phyloP scores from a whole-genome alignment of 2,888 invertebrate species.

The Archaeoteleia sp. region DNA sequence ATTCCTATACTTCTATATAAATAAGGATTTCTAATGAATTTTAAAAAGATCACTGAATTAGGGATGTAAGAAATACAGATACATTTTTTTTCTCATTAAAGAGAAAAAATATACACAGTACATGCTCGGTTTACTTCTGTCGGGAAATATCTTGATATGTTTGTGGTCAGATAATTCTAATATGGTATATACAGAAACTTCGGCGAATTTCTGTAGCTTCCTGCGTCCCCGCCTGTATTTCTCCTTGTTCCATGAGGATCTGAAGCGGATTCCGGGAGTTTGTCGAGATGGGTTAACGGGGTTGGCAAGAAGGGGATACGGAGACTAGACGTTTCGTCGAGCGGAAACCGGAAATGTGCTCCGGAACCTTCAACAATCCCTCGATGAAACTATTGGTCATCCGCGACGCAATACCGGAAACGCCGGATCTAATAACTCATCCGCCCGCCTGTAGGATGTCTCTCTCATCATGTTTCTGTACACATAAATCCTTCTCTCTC shows the following conservation, averaged over 20 bases:
- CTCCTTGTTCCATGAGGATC: slow-evolving; percentile 49
- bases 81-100: not conserved
- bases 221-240: slow-evolving; percentile 45
- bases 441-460: slow-evolving; percentile 63
- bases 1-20: not conserved
- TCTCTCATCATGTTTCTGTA: slow-evolving; percentile 46
- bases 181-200: slow-evolving; percentile 40
- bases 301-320: slow-evolving; percentile 55
- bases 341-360: slow-evolving; percentile 76
- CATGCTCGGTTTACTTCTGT: slow-evolving; percentile 27
- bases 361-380: slow-evolving; percentile 76
- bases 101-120: not conserved
- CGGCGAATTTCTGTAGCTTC: slow-evolving; percentile 46
- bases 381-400: slow-evolving; percentile 76
- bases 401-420: slow-evolving; percentile 74
- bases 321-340: slow-evolving; percentile 64
- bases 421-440: slow-evolving; percentile 75
- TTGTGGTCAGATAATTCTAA: slow-evolving; percentile 51
- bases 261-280: slow-evolving; percentile 57
- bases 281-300: slow-evolving; percentile 52
- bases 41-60: not conserved
- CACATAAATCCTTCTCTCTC: slow-evolving; percentile 13
- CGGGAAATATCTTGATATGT: slow-evolving; percentile 46
- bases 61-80: not conserved
- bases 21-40: not conserved